Evolutionary conservation across 1,140 invertebrate species (phyloP), one percentile per base, ranked within the genome.

Genomic region (Wasmannia auropunctata): DNA sequence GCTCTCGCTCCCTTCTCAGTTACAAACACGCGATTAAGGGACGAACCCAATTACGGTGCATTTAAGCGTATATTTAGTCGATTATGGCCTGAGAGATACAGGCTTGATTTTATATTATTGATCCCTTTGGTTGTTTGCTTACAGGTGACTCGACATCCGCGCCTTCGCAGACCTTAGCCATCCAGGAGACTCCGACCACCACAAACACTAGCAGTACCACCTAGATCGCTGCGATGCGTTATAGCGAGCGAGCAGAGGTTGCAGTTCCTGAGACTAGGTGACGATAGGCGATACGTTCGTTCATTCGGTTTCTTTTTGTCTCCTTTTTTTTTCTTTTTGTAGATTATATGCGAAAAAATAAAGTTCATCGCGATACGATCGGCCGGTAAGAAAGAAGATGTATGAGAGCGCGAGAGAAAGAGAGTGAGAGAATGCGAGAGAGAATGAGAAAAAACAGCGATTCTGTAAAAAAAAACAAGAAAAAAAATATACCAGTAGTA

Each of bases 241-340:
- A 85, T 70, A 90, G 81, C 84, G 87, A 85, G 85, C 77, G 79
- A 83, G 67, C 80, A 90, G 86, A 93, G 91, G 89, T 93, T 93
- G 91, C 92, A 93, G 93, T 93, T 94, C 93, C 92, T 94, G 91
- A 93, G 90, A 92, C 87, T 93, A 93, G 92, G 91, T 91, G 89
- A 90, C 86, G 89, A 88, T 92, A 92, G 90, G 89, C 81, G 87
- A 74, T 91, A 90, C 79, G 79, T 87, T 87, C 37, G 60, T 43
- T 85, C 51, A 54, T 83, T 83, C 43, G 65, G 43, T 67, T 74
- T 72, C 51, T 46, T 74, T 83, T 72, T 34, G 62, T 25, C 79
- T 72, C 37, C 62, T 31, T 25, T 77, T 84, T 83, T 72, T 72
- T 63, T 76, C 58, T 90, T 88, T 90, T 84, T 86, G 62, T 84